Percentiles rank a stretch among this genome's conserved stretches.
Conservation (phyloP, 2,113 vertebrate species). For the Andinoacara biseriatus region DNA sequence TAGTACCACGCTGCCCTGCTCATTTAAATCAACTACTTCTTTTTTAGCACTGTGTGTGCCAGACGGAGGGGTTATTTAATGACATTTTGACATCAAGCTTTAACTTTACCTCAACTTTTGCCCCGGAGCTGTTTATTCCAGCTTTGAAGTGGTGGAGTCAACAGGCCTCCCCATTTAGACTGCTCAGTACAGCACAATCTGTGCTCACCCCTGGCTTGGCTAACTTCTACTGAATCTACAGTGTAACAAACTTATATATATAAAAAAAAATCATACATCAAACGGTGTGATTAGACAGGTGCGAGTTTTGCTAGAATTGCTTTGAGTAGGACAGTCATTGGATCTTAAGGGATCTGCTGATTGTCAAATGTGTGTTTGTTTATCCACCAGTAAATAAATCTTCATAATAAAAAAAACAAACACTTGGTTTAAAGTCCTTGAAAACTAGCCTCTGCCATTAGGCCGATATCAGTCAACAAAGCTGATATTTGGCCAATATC, state of each 20-base stretch:
- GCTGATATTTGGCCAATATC: not conserved
- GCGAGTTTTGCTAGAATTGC: not conserved
- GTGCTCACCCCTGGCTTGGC: slow-evolving; percentile 18
- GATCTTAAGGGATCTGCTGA: not conserved
- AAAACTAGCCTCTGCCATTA: not conserved
- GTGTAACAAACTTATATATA: slow-evolving; percentile 1
- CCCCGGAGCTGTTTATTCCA: slow-evolving; percentile 63
- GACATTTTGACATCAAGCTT: slow-evolving; percentile 48
- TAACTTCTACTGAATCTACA: not conserved
- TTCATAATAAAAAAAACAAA: not conserved
- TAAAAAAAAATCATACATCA: not conserved
- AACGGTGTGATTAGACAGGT: not conserved
- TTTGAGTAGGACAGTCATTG: not conserved
- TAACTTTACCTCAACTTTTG: slow-evolving; percentile 48
- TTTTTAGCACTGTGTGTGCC: not conserved
- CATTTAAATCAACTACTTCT: not conserved
- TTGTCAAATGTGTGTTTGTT: not conserved
- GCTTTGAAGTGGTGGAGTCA: slow-evolving; percentile 65
- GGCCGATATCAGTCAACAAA: no score
- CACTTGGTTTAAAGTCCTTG: not conserved
- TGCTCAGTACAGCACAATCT: slow-evolving; percentile 32
- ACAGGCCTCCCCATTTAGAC: slow-evolving; percentile 64
- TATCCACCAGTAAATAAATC: not conserved
- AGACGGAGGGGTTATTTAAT: slow-evolving; percentile 31
- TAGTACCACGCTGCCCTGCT: not conserved